Percentiles rank a stretch among this genome's conserved stretches.
phyloP scores from a whole-genome alignment of 2,113 vertebrate species.

The Pedionomus torquatus region DNA sequence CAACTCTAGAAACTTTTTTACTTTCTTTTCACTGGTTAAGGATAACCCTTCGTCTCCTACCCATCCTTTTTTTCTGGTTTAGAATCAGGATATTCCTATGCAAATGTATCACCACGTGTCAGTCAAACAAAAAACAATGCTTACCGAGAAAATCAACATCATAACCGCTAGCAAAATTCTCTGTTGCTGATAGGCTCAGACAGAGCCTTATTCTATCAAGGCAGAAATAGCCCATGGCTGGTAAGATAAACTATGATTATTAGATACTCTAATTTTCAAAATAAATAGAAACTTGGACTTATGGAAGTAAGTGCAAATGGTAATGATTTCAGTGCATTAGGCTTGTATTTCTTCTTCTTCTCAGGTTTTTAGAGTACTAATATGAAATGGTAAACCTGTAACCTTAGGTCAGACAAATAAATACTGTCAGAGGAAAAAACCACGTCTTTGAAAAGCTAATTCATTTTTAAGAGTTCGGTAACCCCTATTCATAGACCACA shows the following conservation, averaged over 20 bases:
- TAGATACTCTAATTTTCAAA: background rate
- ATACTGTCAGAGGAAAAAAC: background rate
- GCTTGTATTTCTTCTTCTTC: background rate
- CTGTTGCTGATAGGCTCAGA: background rate
- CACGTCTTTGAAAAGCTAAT: background rate
- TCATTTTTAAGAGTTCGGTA: background rate
- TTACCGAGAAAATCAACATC: background rate
- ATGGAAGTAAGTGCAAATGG: background rate
- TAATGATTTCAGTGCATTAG: background rate
- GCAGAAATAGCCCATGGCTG: background rate
- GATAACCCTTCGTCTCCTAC: background rate
- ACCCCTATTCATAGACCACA: background rate
- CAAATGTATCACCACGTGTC: background rate
- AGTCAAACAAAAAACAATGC: background rate
- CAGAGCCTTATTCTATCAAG: background rate
- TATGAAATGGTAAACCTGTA: background rate
- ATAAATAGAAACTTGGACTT: background rate
- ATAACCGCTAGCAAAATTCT: background rate
- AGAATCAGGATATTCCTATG: background rate
- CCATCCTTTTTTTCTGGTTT: background rate
- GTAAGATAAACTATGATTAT: background rate
- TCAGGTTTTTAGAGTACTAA: background rate
- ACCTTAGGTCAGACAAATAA: background rate
- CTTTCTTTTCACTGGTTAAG: background rate
- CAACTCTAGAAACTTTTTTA: background rate